Base-by-base conservation (phyloP, 2,113 vertebrate species). In the Mustela lutreola region DNA sequence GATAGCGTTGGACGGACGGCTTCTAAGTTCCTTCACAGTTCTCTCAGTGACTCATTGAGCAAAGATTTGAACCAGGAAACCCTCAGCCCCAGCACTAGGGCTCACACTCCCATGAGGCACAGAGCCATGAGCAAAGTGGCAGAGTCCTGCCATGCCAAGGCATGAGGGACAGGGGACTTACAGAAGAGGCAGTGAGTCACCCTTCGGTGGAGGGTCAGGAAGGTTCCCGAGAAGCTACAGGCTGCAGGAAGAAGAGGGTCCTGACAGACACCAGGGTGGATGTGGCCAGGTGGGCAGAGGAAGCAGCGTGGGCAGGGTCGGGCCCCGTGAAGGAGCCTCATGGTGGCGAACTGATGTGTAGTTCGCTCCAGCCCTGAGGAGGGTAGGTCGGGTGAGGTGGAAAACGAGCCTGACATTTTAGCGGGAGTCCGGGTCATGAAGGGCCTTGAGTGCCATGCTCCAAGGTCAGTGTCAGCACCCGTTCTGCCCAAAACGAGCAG, bases 151-250 rank as follows among this genome's bases (percentile, higher is more conserved):
- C n/a, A 4, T 24, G 4, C n/a, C 75, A 50, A 63, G 31, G 28
- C 60, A 60, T 42, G 26, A 21, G 36, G 26, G 22, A 36, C 18
- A 5, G n/a, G 10, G 67, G 16, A 53, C 9, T 3, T 6, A 16
- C 31, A 28, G 45, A 65, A 39, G 45, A 80, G 56, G 50, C 18
- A 33, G 73, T 3, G 42, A 12, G 26, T 18, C 11, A 3, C 36
- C 58, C 26, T 58, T 56, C 45, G 1, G 11, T 2, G 15, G 8
- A 85, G 67, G 2, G 2, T 21, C 18, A 24, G 53, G 58, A 63
- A 75, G n/a, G n/a, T 2, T 9, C 15, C 21, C 21, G 2, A 1
- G 65, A 50, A 48, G 63, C 4, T 0, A 2, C 0, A 10, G 36
- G 4, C 7, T 63, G 7, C 11, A 14, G 7, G 7, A 19, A 7